Evolutionary conservation across 2,888 invertebrate species (phyloP).

Genomic region (Pammene aurita): DNA sequence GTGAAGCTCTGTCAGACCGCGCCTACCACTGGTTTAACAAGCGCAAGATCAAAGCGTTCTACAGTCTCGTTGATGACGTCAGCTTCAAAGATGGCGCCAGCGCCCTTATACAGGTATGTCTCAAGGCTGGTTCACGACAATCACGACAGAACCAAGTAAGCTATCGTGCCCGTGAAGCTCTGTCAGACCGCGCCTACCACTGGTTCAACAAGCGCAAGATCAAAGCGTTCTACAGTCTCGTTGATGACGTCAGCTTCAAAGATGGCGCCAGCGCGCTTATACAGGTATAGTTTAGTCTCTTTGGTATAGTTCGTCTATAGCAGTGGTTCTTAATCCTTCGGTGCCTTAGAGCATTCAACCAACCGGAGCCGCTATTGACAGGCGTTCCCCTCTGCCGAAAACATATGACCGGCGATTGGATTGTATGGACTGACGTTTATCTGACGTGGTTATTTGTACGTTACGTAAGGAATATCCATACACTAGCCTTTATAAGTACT

Average conservation of each 20-base stretch:
- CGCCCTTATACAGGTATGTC: slow-evolving; percentile 89
- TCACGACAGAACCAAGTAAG: slow-evolving; percentile 67
- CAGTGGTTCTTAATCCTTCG: too few relatives aligned
- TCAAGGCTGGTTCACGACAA: too few relatives aligned
- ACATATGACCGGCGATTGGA: too few relatives aligned
- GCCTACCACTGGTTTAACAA: slow-evolving; percentile 91
- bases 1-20: slow-evolving; percentile 87
- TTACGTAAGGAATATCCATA: too few relatives aligned
- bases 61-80: slow-evolving; percentile 90
- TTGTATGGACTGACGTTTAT: too few relatives aligned
- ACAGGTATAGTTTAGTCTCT: too few relatives aligned
- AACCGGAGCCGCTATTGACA: too few relatives aligned
- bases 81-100: slow-evolving; percentile 91
- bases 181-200: slow-evolving; percentile 87
- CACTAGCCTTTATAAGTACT: too few relatives aligned
- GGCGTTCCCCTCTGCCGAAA: too few relatives aligned
- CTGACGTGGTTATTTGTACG: too few relatives aligned
- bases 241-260: slow-evolving; percentile 90
- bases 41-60: slow-evolving; percentile 97
- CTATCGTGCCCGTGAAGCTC: slow-evolving; percentile 85
- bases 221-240: slow-evolving; percentile 95
- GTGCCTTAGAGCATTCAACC: too few relatives aligned
- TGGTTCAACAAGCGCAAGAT: slow-evolving; percentile 94
- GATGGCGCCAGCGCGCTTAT: slow-evolving; percentile 93
- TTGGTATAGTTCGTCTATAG: too few relatives aligned